Evolutionary conservation across 2,888 invertebrate species (phyloP).

Genomic region (Stenodema calcarata): DNA sequence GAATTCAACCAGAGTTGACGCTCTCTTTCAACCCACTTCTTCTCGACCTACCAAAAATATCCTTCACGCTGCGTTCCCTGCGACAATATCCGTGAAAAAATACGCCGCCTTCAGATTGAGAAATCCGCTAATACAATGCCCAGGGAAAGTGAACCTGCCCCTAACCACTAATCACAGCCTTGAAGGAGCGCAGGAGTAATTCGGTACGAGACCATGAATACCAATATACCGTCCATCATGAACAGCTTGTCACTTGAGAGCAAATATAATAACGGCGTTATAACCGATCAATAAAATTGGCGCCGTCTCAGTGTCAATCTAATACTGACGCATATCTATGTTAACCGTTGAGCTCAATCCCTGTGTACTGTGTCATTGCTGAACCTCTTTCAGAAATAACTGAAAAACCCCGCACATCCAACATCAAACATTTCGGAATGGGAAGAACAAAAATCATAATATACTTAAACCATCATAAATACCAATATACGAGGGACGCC

Average conservation of each 20-base stretch:
- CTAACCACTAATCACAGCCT: slow-evolving; percentile 39
- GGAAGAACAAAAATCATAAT: too few species aligned
- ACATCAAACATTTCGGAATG: too few species aligned
- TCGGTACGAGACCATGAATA: slow-evolving; percentile 10
- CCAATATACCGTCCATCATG: neutral
- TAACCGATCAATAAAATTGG: neutral
- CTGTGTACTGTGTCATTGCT: too few species aligned
- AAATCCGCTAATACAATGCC: slow-evolving; percentile 25
- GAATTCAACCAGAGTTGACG: neutral
- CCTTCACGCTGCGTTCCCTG: slow-evolving; percentile 39
- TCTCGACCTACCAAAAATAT: slow-evolving; percentile 19
- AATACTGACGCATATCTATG: too few species aligned
- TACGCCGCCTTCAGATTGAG: neutral
- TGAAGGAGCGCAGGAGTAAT: neutral
- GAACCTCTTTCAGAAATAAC: too few species aligned
- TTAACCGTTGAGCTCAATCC: too few species aligned
- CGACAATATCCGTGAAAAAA: slow-evolving; percentile 41
- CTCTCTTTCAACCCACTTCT: slow-evolving; percentile 7
- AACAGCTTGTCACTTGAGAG: too few species aligned
- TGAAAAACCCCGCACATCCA: too few species aligned
- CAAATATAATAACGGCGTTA: neutral
- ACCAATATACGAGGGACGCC: too few species aligned
- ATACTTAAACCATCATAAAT: too few species aligned
- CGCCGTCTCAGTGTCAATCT: too few species aligned
- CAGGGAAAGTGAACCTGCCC: slow-evolving; percentile 24